Percentiles rank a stretch among this genome's conserved stretches.
Conservation (phyloP, 2,888 invertebrate species). For the Macrophya alboannulata region DNA sequence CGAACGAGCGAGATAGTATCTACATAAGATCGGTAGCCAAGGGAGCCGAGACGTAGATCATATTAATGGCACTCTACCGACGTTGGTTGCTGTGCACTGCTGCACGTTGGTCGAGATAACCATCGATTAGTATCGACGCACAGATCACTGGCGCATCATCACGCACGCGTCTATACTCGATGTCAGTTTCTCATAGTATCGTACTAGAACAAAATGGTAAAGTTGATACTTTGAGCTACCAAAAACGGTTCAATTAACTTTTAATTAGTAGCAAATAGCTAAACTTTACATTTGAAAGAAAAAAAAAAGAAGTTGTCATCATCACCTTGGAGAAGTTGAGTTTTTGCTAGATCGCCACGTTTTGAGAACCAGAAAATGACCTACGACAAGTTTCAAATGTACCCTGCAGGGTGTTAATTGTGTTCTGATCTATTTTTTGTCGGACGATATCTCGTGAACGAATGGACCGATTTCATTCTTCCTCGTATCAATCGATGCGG, state of each 20-base stretch:
- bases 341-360: too few relatives aligned
- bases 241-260: not conserved
- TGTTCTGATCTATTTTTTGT: too few relatives aligned
- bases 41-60: slow-evolving; percentile 77
- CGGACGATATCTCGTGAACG: too few relatives aligned
- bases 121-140: slow-evolving; percentile 66
- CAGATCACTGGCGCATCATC: slow-evolving; percentile 59
- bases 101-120: slow-evolving; percentile 62
- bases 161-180: slow-evolving; percentile 26
- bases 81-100: slow-evolving; percentile 61
- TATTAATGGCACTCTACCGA: slow-evolving; percentile 74
- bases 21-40: slow-evolving; percentile 73
- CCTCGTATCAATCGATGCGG: too few relatives aligned
- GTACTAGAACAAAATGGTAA: not conserved
- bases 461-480: too few relatives aligned
- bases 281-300: too few relatives aligned
- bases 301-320: too few relatives aligned
- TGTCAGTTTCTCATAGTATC: not conserved
- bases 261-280: not conserved
- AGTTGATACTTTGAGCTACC: not conserved
- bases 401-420: too few relatives aligned
- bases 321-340: too few relatives aligned
- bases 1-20: slow-evolving; percentile 54
- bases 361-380: too few relatives aligned
- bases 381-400: too few relatives aligned